Evolutionary conservation across 2,113 vertebrate genomes (phyloP), one percentile per base, ranked within the genome.

Genomic region (Aegotheles bennettii): DNA sequence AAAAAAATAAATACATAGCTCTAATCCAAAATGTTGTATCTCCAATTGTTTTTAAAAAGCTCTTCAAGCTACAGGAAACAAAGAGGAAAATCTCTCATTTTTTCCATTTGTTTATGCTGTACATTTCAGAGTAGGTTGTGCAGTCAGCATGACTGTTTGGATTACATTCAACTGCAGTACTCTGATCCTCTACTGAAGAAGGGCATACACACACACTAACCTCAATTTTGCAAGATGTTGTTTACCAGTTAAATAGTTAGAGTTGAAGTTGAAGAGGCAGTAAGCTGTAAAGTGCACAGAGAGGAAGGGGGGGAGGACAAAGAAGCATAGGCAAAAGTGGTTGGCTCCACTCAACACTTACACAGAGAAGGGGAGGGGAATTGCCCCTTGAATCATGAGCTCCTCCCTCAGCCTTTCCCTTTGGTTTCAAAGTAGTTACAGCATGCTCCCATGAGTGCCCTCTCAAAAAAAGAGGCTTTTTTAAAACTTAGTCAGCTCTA

Each of bases 321-420:
- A 50, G 17, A 57, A n/a, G 16, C 28, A 26, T 21, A 61, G 10
- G 7, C 3, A 2, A 7, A 35, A 2, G 3, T 0, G 5, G 23
- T 47, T 45, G 7, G 5, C 26, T 71, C 10, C 51, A 50, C 12
- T 31, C 33, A 50, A 45, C 16, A 13, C 29, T 59, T 45, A 6
- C 10, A 60, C 3, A 40, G 12, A 51, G 19, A 76, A 68, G 11
- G 13, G 26, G 24, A 74, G 21, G 5, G 4, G 16, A 92, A 70
- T 1, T 45, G 20, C 6, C 28, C 16, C 12, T 35, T 1, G 1
- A 24, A 51, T 36, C 9, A 21, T 12, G 1, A 83, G 6, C 31
- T 70, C 23, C 48, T 80, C 21, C 21, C 11, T 16, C 11, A 23
- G 25, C 15, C 36, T 69, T 57, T 63, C 48, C 28, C n/a, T 70